A percentile compares a stretch with the other conserved stretches of the same genome.
phyloP scores from a whole-genome alignment of 2,797 vertebrate genomes.

The Chanos chanos region DNA sequence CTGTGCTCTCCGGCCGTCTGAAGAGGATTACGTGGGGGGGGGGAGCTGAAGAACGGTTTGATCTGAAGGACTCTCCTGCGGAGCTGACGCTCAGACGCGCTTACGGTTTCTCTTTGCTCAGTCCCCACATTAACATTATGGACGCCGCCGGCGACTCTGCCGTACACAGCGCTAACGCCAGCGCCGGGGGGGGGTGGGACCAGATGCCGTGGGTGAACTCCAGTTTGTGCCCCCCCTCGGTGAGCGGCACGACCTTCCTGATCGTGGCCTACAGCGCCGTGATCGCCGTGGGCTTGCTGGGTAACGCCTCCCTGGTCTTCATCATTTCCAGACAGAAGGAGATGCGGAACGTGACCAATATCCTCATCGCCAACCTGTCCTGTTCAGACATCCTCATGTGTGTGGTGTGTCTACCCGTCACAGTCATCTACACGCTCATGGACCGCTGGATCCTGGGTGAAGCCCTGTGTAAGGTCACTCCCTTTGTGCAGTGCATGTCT shows the following conservation, averaged over 20 bases:
- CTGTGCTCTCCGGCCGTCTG: too few relatives aligned
- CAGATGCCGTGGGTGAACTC: constrained; percentile 52
- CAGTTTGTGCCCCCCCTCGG: constrained; percentile 62
- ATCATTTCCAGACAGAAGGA: constrained; percentile 75
- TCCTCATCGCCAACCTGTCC: constrained; percentile 79
- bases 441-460: constrained; percentile 78
- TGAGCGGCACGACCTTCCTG: constrained; percentile 71
- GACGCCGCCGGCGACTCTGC: not conserved
- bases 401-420: constrained; percentile 75
- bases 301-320: constrained; percentile 74
- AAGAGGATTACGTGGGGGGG: too few relatives aligned
- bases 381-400: constrained; percentile 79
- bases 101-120: too few relatives aligned
- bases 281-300: constrained; percentile 73
- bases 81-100: too few relatives aligned
- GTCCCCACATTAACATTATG: too few relatives aligned
- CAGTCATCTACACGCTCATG: constrained; percentile 79
- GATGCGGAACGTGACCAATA: constrained; percentile 76
- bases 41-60: too few relatives aligned
- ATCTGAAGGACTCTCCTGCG: too few relatives aligned
- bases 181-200: constrained; percentile 42
- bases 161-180: constrained; percentile 57
- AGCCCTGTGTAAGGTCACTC: constrained; percentile 74
- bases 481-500: constrained; percentile 76
- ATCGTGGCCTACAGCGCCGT: constrained; percentile 75